A percentile compares a stretch with the other conserved stretches of the same genome.
Conservation (phyloP, 2,797 vertebrate genomes). For the Emydoidea blandingii region DNA sequence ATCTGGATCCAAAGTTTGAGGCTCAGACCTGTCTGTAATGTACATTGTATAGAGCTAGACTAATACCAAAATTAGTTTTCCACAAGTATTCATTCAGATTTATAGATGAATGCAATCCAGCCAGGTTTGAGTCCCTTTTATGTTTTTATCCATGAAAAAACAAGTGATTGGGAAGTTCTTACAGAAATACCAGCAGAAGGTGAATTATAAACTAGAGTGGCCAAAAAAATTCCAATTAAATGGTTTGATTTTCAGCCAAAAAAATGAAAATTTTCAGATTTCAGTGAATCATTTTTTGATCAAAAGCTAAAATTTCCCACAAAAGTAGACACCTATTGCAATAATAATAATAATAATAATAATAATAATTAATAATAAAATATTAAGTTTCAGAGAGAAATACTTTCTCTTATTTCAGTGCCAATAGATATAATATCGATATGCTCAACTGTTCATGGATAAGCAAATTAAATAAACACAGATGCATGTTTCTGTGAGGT, state of each 20-base stretch:
- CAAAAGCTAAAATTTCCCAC: background rate
- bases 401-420: background rate
- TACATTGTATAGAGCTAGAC: background rate
- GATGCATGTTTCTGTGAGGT: background rate
- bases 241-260: background rate
- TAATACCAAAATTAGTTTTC: background rate
- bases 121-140: background rate
- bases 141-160: background rate
- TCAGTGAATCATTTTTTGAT: background rate
- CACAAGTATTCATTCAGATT: background rate
- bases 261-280: background rate
- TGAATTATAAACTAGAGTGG: background rate
- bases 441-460: background rate
- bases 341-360: too few species aligned
- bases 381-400: background rate
- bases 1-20: background rate
- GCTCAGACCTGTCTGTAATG: background rate
- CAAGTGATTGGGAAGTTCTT: background rate
- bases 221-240: background rate
- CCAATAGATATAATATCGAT: background rate
- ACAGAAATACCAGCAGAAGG: background rate
- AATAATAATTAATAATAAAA: too few species aligned
- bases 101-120: background rate
- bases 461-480: background rate
- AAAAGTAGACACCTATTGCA: background rate